Conservation (phyloP, 2,797 vertebrate genomes). For the Darevskia nairensis region DNA sequence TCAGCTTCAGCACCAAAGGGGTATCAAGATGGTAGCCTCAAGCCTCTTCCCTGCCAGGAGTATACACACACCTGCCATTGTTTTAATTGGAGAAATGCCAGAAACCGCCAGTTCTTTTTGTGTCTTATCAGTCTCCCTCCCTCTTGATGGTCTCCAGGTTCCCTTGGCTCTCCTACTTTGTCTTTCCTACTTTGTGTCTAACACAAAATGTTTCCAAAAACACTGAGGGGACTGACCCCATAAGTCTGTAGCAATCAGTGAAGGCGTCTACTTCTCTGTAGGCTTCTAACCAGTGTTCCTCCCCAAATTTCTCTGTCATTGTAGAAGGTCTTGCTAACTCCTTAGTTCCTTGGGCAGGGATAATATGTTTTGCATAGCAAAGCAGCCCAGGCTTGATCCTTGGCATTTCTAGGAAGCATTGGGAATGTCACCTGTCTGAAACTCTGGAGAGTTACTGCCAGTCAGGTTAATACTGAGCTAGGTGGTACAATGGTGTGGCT, state of each 20-base stretch:
- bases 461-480: background rate
- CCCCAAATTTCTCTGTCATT: background rate
- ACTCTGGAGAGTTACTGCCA: too few species aligned
- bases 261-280: background rate
- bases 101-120: background rate
- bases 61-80: background rate
- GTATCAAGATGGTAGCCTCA: background rate
- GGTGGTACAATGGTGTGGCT: too few species aligned
- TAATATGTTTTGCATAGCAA: background rate
- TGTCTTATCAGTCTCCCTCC: background rate
- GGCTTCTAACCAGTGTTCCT: background rate
- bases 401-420: too few species aligned
- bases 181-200: background rate
- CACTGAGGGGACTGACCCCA: background rate
- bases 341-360: background rate
- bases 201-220: background rate
- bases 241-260: background rate
- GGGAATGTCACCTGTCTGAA: too few species aligned
- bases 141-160: background rate
- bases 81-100: background rate
- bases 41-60: background rate
- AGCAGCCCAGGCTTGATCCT: too few species aligned
- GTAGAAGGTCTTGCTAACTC: background rate
- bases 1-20: background rate
- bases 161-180: background rate